A percentile compares a stretch with the other conserved stretches of the same genome.
Conservation (phyloP, 2,113 vertebrate species). For the Mungos mungo region DNA sequence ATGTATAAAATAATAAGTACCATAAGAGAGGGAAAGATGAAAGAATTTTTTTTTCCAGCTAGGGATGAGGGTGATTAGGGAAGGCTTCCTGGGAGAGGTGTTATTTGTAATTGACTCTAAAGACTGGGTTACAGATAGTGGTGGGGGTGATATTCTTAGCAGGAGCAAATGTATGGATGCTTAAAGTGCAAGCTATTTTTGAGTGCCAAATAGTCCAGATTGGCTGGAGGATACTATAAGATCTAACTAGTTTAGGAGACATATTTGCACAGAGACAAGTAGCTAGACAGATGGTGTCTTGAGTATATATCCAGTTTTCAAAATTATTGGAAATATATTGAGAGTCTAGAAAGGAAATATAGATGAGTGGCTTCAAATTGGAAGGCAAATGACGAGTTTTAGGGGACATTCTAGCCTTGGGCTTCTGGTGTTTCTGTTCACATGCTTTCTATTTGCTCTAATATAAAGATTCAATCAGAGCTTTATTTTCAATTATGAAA, state of each 20-base stretch:
- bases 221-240: neutral
- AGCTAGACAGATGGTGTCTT: slow-evolving; percentile 25
- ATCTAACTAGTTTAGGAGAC: slow-evolving; percentile 1
- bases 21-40: neutral
- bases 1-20: neutral
- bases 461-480: neutral
- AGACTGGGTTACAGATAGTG: neutral
- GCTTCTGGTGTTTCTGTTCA: neutral
- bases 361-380: neutral
- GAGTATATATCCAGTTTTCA: slow-evolving; percentile 11
- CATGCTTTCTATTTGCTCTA: neutral
- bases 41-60: neutral
- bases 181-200: slow-evolving; percentile 40
- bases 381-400: neutral
- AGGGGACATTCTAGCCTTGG: neutral
- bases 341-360: slow-evolving; percentile 35
- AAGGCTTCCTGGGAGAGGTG: neutral
- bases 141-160: neutral
- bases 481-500: slow-evolving; percentile 40
- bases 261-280: slow-evolving; percentile 56
- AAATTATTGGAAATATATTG: slow-evolving; percentile 43
- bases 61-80: neutral
- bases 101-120: slow-evolving; percentile 30
- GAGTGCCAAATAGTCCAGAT: neutral
- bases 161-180: neutral